Conservation (phyloP, 1,140 invertebrate species). For the Globodera rostochiensis region DNA sequence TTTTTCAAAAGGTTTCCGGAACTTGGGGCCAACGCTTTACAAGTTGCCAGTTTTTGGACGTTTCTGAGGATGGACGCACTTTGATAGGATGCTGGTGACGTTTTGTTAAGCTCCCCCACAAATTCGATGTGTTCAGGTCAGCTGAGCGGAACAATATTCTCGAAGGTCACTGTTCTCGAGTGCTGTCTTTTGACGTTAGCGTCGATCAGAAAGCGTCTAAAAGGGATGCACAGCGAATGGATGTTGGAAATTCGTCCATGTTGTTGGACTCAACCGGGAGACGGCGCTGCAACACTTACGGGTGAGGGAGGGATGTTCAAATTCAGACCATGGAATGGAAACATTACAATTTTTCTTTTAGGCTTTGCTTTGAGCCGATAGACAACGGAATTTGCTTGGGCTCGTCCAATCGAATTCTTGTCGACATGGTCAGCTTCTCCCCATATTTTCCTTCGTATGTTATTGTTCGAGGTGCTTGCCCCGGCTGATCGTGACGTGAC, state of each 20-base stretch:
- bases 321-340: too few species aligned
- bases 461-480: slow-evolving; percentile 22
- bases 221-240: not conserved
- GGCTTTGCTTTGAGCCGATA: slow-evolving; percentile 28
- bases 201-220: slow-evolving; percentile 3
- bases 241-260: not conserved
- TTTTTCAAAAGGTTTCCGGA: slow-evolving; percentile 20
- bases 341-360: slow-evolving; percentile 8
- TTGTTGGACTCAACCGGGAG: slow-evolving; percentile 24
- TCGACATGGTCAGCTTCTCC: slow-evolving; percentile 29
- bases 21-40: slow-evolving; percentile 26
- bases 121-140: not conserved
- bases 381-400: slow-evolving; percentile 31
- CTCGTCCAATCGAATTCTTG: slow-evolving; percentile 20
- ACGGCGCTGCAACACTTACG: slow-evolving; percentile 5
- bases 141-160: slow-evolving; percentile 1
- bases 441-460: not conserved
- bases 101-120: not conserved
- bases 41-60: slow-evolving; percentile 40
- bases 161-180: slow-evolving; percentile 29
- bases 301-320: not conserved
- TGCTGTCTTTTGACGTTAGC: slow-evolving; percentile 34
- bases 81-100: slow-evolving; percentile 36
- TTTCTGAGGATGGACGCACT: slow-evolving; percentile 35
- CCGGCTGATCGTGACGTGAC: slow-evolving; percentile 36